phyloP scores from a whole-genome alignment of 2,113 vertebrate genomes.

The Amblyopsis rosae region DNA sequence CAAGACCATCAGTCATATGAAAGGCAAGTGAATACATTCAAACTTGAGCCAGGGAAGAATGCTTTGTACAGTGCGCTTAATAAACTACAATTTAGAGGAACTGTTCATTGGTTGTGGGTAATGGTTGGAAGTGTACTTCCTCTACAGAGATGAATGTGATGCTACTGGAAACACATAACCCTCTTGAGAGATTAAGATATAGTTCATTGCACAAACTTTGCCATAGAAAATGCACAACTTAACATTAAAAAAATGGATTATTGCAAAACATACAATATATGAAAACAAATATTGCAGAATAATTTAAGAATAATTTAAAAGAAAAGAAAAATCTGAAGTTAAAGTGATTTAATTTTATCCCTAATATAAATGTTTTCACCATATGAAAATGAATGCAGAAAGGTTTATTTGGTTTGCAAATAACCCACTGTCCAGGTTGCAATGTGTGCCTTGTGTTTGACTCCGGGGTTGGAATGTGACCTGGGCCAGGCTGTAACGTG shows the following conservation, averaged over 20 bases:
- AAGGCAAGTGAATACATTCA: not conserved
- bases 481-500: slow-evolving; percentile 59
- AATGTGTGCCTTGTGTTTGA: slow-evolving; percentile 64
- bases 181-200: not conserved
- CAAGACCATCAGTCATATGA: slow-evolving; percentile 2
- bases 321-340: too few relatives aligned
- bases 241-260: not conserved
- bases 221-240: not conserved
- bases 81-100: slow-evolving; percentile 5
- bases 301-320: not conserved
- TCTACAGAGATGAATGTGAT: not conserved
- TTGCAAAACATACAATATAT: not conserved
- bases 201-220: not conserved
- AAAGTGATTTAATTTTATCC: too few relatives aligned
- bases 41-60: slow-evolving; percentile 11
- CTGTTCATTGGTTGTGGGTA: slow-evolving; percentile 3
- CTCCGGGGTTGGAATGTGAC: slow-evolving; percentile 37
- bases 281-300: not conserved
- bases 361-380: not conserved
- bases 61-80: slow-evolving; percentile 15
- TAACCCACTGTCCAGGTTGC: slow-evolving; percentile 45
- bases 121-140: not conserved
- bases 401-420: slow-evolving; percentile 71
- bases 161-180: not conserved
- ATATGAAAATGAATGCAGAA: slow-evolving; percentile 16